Conservation (phyloP, 2,797 vertebrate species). For the Periophthalmus magnuspinnatus region DNA sequence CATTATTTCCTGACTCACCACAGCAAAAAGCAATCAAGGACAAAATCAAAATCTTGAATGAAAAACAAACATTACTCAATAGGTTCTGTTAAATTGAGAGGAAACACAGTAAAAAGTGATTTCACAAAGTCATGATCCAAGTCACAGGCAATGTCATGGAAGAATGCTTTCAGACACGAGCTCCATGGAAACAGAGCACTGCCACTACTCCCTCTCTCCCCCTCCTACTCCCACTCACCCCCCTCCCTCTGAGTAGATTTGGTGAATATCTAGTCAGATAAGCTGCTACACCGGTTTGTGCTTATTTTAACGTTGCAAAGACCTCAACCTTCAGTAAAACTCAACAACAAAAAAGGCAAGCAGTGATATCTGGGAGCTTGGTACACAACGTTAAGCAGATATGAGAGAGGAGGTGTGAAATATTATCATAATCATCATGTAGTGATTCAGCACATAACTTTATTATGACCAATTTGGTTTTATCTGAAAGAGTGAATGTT, state of each 20-base stretch:
- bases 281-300: conserved; percentile 22
- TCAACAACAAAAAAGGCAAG: too few species aligned
- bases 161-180: conserved; percentile 61
- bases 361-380: too few species aligned
- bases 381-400: too few species aligned
- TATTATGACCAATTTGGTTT: too few species aligned
- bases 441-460: too few species aligned
- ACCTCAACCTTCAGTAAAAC: too few species aligned
- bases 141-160: conserved; percentile 69
- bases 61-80: background rate
- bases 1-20: background rate
- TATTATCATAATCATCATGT: too few species aligned
- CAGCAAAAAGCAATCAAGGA: background rate
- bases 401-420: too few species aligned
- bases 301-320: conserved; percentile 36
- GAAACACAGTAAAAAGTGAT: conserved; percentile 23
- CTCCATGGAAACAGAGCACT: conserved; percentile 57
- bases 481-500: too few species aligned
- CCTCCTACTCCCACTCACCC: conserved; percentile 2
- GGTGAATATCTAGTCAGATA: conserved; percentile 49
- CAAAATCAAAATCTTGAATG: background rate
- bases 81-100: background rate
- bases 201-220: conserved; percentile 30
- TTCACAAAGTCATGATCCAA: conserved; percentile 57
- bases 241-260: conserved; percentile 21